Percentiles rank a stretch among this genome's conserved stretches.
phyloP scores from a whole-genome alignment of 2,888 invertebrate genomes.

The Drosophila austrosaltans region DNA sequence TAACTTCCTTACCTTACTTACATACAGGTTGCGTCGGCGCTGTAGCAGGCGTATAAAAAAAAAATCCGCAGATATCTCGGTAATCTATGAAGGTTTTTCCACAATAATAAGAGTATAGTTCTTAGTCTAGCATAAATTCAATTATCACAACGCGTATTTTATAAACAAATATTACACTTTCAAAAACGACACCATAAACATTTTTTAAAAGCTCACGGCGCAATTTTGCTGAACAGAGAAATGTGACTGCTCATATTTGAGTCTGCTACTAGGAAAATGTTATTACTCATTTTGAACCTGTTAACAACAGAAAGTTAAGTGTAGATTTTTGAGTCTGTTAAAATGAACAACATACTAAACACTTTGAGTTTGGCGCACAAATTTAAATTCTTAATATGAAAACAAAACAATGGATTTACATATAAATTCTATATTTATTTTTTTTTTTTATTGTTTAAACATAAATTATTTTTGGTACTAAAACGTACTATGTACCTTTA shows the following conservation, averaged over 20 bases:
- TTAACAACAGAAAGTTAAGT: no score
- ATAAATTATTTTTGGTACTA: slow-evolving; percentile 57
- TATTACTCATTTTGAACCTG: no score
- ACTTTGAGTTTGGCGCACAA: not conserved
- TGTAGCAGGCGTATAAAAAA: not conserved
- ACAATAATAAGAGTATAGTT: not conserved
- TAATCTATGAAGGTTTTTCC: not conserved
- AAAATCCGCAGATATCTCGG: not conserved
- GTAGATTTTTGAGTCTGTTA: not conserved
- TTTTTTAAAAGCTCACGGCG: no score
- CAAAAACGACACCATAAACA: not conserved
- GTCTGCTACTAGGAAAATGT: no score
- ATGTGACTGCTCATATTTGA: no score
- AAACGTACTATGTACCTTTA: slow-evolving; percentile 60
- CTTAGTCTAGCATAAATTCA: not conserved
- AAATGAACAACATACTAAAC: no score
- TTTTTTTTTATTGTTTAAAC: slow-evolving; percentile 23
- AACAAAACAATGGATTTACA: not conserved
- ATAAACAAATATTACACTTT: not conserved
- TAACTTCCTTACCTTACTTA: not conserved
- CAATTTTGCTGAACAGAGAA: no score
- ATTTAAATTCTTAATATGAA: not conserved
- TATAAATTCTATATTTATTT: slow-evolving; percentile 14
- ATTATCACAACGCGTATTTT: not conserved
- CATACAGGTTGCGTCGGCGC: not conserved